Percentiles rank a stretch among this genome's conserved stretches.
These are phyloP conservation scores for Laupala kohalensis DNA, from an alignment of 1,140 invertebrate genomes.

Conservation along the genomic window DNA sequence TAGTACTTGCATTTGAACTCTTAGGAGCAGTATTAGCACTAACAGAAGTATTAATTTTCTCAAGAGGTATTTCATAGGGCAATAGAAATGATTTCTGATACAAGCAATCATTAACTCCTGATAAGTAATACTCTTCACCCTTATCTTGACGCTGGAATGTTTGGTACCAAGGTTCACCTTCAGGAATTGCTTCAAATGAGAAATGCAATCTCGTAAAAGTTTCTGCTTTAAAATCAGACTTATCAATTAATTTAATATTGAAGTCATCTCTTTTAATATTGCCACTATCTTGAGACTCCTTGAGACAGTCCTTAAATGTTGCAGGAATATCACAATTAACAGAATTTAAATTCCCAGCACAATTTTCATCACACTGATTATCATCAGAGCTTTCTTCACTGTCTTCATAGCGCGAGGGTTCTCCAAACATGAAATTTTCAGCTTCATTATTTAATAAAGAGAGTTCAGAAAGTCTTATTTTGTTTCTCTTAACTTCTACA, in stretches of 20 bases:
- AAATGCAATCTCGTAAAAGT: not conserved
- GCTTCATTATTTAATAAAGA: constrained; percentile 64
- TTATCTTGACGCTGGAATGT: not conserved
- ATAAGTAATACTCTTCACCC: not conserved
- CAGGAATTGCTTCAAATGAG: not conserved
- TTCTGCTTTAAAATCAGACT: not conserved
- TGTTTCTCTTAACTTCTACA: constrained; percentile 42
- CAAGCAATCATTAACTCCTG: not conserved
- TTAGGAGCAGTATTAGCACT: not conserved
- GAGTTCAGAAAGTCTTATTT: constrained; percentile 51
- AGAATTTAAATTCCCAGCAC: not conserved
- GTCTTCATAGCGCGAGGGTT: too few species aligned
- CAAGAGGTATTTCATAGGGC: not conserved
- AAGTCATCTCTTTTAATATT: not conserved
- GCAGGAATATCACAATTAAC: not conserved
- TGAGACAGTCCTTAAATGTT: not conserved
- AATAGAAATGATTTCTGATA: not conserved
- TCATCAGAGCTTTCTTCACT: too few species aligned
- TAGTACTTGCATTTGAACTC: not conserved
- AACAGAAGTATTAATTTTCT: not conserved
- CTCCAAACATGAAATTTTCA: constrained; percentile 66
- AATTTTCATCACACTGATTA: too few species aligned
- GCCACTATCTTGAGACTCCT: not conserved
- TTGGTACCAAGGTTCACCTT: not conserved
- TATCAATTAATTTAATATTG: not conserved